Percentiles rank a stretch among this genome's conserved stretches.
phyloP scores from a whole-genome alignment of 2,113 vertebrate species.

The Butorides virescens region DNA sequence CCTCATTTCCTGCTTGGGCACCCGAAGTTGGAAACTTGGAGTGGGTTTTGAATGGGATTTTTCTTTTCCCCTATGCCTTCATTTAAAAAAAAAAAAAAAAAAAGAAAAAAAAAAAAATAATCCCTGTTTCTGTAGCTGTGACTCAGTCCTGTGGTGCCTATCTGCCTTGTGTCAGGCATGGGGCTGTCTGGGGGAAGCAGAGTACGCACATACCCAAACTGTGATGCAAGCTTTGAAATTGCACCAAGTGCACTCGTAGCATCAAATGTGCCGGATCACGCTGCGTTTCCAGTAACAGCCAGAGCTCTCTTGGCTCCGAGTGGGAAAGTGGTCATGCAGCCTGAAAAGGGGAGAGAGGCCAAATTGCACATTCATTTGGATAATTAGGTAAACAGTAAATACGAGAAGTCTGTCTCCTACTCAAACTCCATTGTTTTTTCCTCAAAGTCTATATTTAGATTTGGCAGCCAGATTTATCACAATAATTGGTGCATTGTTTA shows the following conservation, averaged over 20 bases:
- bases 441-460: slow-evolving; percentile 20
- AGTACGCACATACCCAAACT: slow-evolving; percentile 60
- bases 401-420: slow-evolving; percentile 1
- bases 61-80: neutral
- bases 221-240: slow-evolving; percentile 67
- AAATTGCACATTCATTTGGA: slow-evolving; percentile 45
- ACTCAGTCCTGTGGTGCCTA: slow-evolving; percentile 54
- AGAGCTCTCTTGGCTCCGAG: neutral
- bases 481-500: slow-evolving; percentile 13
- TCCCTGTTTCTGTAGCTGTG: slow-evolving; percentile 43
- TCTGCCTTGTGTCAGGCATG: slow-evolving; percentile 63
- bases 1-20: slow-evolving; percentile 22
- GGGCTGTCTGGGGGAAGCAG: slow-evolving; percentile 66
- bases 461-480: slow-evolving; percentile 25
- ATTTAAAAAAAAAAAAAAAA: neutral
- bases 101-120: neutral
- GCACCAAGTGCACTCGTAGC: slow-evolving; percentile 43
- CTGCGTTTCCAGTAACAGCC: slow-evolving; percentile 1
- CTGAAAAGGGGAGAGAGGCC: neutral
- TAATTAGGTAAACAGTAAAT: slow-evolving; percentile 51
- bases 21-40: slow-evolving; percentile 8
- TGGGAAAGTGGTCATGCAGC: slow-evolving; percentile 11
- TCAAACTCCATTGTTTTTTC: slow-evolving; percentile 38
- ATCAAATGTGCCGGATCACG: slow-evolving; percentile 1
- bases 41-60: neutral